Conservation (phyloP, 2,797 vertebrate genomes). For the Ceryle rudis region DNA sequence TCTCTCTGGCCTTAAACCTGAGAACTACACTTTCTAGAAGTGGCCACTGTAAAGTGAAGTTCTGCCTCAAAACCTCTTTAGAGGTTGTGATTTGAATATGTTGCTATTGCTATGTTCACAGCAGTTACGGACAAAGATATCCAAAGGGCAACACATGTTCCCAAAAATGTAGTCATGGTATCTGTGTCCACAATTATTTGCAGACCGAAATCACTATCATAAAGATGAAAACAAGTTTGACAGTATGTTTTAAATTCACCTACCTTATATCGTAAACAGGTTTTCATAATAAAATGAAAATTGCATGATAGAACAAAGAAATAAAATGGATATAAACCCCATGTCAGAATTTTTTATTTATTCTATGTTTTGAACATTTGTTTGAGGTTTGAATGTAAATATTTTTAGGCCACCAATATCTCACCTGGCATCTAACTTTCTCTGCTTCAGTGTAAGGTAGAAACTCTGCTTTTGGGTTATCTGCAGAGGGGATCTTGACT, state of each 20-base stretch:
- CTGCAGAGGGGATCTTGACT: conserved; percentile 42
- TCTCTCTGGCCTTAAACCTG: background rate
- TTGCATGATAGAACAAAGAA: background rate
- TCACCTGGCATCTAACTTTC: conserved; percentile 12
- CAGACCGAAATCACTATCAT: background rate
- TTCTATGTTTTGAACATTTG: background rate
- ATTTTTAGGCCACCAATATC: background rate
- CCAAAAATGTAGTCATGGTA: background rate
- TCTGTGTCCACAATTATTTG: background rate
- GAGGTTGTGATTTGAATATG: background rate
- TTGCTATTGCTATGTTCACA: background rate
- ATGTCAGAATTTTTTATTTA: background rate
- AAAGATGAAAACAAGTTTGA: background rate
- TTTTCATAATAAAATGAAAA: background rate
- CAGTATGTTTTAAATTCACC: background rate
- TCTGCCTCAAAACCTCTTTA: background rate
- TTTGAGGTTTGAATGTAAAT: background rate
- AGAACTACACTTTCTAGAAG: background rate
- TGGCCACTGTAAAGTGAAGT: background rate
- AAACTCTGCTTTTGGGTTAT: conserved; percentile 49
- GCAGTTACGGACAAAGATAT: background rate
- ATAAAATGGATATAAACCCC: background rate
- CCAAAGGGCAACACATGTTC: background rate
- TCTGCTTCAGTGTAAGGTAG: conserved; percentile 15
- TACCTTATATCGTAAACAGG: background rate